Base-by-base conservation (phyloP, 2,888 invertebrate genomes). In the Lathronympha strigana region DNA sequence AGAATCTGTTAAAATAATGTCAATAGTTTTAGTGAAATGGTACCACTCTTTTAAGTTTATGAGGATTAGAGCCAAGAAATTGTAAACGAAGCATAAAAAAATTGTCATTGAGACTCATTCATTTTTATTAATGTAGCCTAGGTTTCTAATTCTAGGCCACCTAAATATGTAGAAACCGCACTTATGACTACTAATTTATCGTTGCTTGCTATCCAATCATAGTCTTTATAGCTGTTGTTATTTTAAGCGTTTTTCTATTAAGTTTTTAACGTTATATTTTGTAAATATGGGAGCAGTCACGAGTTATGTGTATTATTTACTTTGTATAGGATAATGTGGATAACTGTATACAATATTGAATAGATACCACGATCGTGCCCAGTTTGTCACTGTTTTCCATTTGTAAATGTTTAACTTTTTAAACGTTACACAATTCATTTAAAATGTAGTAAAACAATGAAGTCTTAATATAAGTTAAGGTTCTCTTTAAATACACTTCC, bases 211-310 rank as follows among this genome's bases (percentile, higher is more conserved):
- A 55, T 43, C 13, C 17, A 25, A 55, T 55, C 13, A 25, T 40
- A 55, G 40, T 38, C n/a, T 23, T 36, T 36, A 23, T 23, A 23
- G 4, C 25, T 40, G 19, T 45, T 57, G 31, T 28, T 19, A 43
- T 45, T 40, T 31, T 57, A 57, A 43, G 43, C 19, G 57, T 40
- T 5, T 23, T 28, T 25, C 38, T 17, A 21, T 54, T 40, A 54
- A 40, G 38, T 54, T 40, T 38, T 43, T 17, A 21, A 28, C 13
- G 43, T 55, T 43, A 17, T 57, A 1, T 57, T 40, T 57, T 57
- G 57, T 57, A 57, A 40, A 54, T 40, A 23, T 25, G 15, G 5
- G 15, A 11, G 28, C 31, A 50, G 31, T 31, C 50, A 17, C 8
- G 21, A 33, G 4, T 36, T 51, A 21, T 19, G 17, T 50, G 19